Conservation (phyloP, 1,140 invertebrate species). For the Marisa cornuarietis region DNA sequence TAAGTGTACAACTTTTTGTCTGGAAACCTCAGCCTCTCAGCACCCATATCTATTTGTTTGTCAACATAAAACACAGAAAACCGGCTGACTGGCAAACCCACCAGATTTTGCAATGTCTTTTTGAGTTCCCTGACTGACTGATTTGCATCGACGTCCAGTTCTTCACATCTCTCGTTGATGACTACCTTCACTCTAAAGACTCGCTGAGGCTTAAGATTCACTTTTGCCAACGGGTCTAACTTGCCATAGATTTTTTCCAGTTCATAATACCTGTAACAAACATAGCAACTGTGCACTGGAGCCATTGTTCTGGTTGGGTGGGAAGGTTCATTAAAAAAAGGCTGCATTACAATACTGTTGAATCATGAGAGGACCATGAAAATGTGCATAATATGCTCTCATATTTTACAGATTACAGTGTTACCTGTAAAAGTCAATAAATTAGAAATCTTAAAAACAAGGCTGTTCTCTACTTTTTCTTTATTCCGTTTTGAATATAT, state of each 20-base stretch:
- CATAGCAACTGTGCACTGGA: too few relatives aligned
- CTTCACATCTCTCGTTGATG: slow-evolving; percentile 29
- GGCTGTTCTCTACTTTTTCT: too few relatives aligned
- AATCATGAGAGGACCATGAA: too few relatives aligned
- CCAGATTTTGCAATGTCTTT: slow-evolving; percentile 66
- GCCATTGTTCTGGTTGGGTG: too few relatives aligned
- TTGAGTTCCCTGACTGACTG: slow-evolving; percentile 43
- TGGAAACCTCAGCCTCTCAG: slow-evolving; percentile 88
- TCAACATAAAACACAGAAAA: slow-evolving; percentile 87
- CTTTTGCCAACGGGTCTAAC: slow-evolving; percentile 44
- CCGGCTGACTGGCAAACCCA: slow-evolving; percentile 80
- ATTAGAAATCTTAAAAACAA: too few relatives aligned
- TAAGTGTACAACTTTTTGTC: slow-evolving; percentile 90
- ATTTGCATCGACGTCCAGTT: slow-evolving; percentile 33
- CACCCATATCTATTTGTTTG: slow-evolving; percentile 71
- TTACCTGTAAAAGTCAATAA: too few relatives aligned
- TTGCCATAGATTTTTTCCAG: slow-evolving; percentile 43
- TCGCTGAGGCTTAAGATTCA: slow-evolving; percentile 36
- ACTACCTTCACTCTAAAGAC: slow-evolving; percentile 9
- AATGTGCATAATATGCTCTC: too few relatives aligned
- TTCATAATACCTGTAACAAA: slow-evolving; percentile 46
- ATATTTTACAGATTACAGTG: too few relatives aligned
- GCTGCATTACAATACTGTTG: too few relatives aligned
- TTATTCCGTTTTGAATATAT: too few relatives aligned
- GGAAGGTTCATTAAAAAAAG: too few relatives aligned